Evolutionary conservation across 2,888 invertebrate species (phyloP).

Genomic region (Zelleria hepariella): DNA sequence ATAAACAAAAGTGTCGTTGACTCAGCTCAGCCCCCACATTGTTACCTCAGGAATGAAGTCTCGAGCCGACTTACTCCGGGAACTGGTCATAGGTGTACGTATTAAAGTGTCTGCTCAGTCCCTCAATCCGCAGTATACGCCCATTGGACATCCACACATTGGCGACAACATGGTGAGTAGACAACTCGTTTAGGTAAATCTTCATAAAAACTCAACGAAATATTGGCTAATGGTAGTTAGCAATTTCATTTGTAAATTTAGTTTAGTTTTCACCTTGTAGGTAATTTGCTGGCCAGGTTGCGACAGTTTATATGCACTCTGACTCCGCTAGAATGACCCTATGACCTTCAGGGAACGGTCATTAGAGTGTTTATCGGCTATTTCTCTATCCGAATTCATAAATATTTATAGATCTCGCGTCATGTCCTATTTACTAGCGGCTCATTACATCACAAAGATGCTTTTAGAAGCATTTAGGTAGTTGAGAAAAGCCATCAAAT

Average conservation of each 20-base stretch:
- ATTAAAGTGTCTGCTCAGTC: slow-evolving; percentile 51
- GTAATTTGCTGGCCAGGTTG: background rate
- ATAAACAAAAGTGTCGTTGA: slow-evolving; percentile 32
- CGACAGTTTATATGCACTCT: background rate
- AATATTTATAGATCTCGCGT: background rate
- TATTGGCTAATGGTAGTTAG: no score
- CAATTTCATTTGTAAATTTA: background rate
- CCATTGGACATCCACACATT: slow-evolving; percentile 16
- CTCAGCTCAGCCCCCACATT: slow-evolving; percentile 38
- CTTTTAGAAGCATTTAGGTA: background rate
- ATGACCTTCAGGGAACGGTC: background rate
- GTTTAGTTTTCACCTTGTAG: background rate
- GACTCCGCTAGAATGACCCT: background rate
- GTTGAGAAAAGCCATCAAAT: background rate
- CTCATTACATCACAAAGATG: background rate
- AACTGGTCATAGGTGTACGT: slow-evolving; percentile 43
- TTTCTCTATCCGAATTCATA: background rate
- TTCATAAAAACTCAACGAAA: background rate
- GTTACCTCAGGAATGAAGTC: slow-evolving; percentile 61
- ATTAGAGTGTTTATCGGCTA: background rate
- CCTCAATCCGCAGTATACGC: slow-evolving; percentile 42
- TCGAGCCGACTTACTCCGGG: slow-evolving; percentile 54
- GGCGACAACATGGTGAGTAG: slow-evolving; percentile 4
- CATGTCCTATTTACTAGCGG: background rate
- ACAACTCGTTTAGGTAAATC: background rate